Evolutionary conservation across 2,113 vertebrate species (phyloP).

Genomic region (Notiomystis cincta): DNA sequence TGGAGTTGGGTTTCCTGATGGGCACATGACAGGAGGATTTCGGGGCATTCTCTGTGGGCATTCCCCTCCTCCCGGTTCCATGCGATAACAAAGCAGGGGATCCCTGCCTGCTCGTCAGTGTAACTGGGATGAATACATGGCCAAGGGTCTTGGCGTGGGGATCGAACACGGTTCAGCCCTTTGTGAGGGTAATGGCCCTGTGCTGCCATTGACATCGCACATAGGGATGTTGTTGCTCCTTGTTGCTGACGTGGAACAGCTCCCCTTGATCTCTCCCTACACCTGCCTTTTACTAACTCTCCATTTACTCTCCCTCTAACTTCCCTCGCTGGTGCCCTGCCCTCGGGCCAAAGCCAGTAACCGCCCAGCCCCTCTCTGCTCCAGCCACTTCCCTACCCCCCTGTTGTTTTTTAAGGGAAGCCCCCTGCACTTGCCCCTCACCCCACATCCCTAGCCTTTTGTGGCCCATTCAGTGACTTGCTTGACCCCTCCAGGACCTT

Average conservation of each 20-base stretch:
- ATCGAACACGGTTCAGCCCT: constrained; percentile 36
- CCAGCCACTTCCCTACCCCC: constrained; percentile 46
- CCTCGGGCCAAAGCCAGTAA: constrained; percentile 67
- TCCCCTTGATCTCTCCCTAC: constrained; percentile 31
- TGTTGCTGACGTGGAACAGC: constrained; percentile 50
- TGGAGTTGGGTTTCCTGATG: neutral
- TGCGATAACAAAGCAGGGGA: neutral
- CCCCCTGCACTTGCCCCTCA: constrained; percentile 48
- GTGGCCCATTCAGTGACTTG: constrained; percentile 68
- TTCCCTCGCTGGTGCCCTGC: neutral
- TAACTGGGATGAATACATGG: neutral
- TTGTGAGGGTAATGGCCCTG: constrained; percentile 38
- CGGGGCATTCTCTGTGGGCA: neutral
- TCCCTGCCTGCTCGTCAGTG: neutral
- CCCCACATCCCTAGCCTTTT: constrained; percentile 47
- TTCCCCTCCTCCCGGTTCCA: neutral
- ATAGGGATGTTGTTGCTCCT: constrained; percentile 33
- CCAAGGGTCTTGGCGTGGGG: neutral
- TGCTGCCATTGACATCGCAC: constrained; percentile 22
- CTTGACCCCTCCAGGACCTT: constrained; percentile 68
- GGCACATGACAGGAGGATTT: neutral
- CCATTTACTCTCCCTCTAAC: constrained; percentile 17
- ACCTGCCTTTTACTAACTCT: constrained; percentile 64
- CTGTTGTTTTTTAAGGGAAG: neutral
- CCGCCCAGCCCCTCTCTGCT: constrained; percentile 43